Percentiles rank a stretch among this genome's conserved stretches.
Evolutionary conservation across 2,113 vertebrate genomes (phyloP).

Genomic region (Petrocephalus microphthalmus): DNA sequence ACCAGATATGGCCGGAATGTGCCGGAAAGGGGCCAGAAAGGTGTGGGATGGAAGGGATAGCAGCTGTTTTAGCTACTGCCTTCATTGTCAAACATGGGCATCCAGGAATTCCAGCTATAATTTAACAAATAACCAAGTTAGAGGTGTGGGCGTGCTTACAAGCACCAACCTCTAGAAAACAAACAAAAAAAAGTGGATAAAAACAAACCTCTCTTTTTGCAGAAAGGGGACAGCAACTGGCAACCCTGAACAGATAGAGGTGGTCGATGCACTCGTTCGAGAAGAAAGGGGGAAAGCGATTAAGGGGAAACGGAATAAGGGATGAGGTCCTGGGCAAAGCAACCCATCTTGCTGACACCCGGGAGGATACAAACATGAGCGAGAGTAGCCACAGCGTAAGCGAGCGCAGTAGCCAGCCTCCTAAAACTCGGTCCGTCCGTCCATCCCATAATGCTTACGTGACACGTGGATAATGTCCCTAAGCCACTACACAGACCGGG

Average conservation of each 20-base stretch:
- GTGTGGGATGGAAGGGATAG: background rate
- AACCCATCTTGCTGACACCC: slow-evolving; percentile 7
- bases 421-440: background rate
- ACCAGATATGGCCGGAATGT: background rate
- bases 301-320: background rate
- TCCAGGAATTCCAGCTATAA: background rate
- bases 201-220: background rate
- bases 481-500: slow-evolving; percentile 19
- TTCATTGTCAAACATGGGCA: background rate
- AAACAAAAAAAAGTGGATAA: background rate
- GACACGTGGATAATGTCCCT: slow-evolving; percentile 30
- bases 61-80: background rate
- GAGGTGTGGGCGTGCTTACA: background rate
- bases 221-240: background rate
- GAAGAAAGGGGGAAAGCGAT: background rate
- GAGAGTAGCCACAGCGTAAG: background rate
- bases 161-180: background rate
- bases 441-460: slow-evolving; percentile 24
- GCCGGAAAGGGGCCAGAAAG: background rate
- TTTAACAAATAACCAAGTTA: background rate
- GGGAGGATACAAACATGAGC: background rate
- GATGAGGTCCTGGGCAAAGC: background rate
- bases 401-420: slow-evolving; percentile 6
- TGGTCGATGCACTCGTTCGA: background rate
- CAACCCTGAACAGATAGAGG: background rate